These are phyloP conservation scores for Orestias chungarensis DNA, from an alignment of 2,797 vertebrate species.

Conservation along the genomic window DNA sequence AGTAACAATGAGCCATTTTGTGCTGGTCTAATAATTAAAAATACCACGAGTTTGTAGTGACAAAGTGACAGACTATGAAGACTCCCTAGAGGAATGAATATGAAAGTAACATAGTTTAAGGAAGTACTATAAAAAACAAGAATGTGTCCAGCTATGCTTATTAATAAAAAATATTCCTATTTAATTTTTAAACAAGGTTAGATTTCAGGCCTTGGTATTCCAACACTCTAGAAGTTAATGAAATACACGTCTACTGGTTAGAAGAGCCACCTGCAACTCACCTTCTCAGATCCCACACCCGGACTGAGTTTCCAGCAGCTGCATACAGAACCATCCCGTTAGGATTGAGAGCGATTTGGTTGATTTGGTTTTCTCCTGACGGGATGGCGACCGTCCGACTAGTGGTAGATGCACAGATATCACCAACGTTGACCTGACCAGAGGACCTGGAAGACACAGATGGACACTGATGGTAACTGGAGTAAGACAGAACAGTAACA, in stretches of 20 bases:
- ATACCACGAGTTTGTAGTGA: not conserved
- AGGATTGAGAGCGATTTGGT: conserved; percentile 94
- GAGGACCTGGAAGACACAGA: conserved; percentile 84
- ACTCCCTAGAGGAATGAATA: too few species aligned
- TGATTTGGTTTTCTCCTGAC: conserved; percentile 95
- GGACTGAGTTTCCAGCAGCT: conserved; percentile 93
- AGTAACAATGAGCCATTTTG: not conserved
- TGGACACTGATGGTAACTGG: not conserved
- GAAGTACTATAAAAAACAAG: not conserved
- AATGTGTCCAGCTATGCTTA: not conserved
- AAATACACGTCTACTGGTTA: not conserved
- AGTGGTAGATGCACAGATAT: conserved; percentile 85
- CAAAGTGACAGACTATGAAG: not conserved
- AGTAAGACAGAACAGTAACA: not conserved
- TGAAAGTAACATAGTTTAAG: too few species aligned
- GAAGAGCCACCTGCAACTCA: conserved; percentile 54
- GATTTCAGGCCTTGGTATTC: too few species aligned
- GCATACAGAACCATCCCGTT: conserved; percentile 92
- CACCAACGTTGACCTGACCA: conserved; percentile 89
- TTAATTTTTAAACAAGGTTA: too few species aligned
- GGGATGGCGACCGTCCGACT: conserved; percentile 92
- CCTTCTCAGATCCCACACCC: conserved; percentile 97
- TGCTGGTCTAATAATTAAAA: not conserved
- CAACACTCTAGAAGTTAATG: not conserved
- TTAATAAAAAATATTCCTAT: too few species aligned